These are phyloP conservation scores for Ridgeia piscesae DNA, from an alignment of 1,140 invertebrate species.

Conservation along the genomic window DNA sequence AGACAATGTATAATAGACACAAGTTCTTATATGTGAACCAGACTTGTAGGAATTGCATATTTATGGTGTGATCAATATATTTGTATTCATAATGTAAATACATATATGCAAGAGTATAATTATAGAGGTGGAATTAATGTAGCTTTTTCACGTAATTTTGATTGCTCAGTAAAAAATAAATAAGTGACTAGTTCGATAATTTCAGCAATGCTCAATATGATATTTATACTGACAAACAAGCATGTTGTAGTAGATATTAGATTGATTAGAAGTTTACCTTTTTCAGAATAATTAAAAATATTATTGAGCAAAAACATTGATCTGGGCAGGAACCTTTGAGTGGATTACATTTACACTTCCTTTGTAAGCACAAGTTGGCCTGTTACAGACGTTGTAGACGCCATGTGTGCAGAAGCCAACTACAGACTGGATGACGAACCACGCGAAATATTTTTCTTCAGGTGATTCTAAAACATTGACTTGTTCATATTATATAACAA, in stretches of 20 bases:
- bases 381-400: constrained; percentile 65
- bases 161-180: neutral
- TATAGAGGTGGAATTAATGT: neutral
- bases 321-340: neutral
- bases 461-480: constrained; percentile 34
- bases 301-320: neutral
- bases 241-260: neutral
- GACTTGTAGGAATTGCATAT: neutral
- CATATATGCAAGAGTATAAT: neutral
- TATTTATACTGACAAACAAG: too few species aligned
- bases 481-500: neutral
- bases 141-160: neutral
- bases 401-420: constrained; percentile 74
- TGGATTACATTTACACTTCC: neutral
- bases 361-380: constrained; percentile 29
- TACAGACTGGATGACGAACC: constrained; percentile 71
- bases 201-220: neutral
- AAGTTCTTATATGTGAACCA: neutral
- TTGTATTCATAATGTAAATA: neutral
- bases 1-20: neutral
- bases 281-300: neutral
- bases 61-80: neutral
- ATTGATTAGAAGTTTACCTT: neutral
- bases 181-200: neutral
- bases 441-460: constrained; percentile 80